Evolutionary conservation across 2,113 vertebrate species (phyloP).

Genomic region (Pelodiscus sinensis): DNA sequence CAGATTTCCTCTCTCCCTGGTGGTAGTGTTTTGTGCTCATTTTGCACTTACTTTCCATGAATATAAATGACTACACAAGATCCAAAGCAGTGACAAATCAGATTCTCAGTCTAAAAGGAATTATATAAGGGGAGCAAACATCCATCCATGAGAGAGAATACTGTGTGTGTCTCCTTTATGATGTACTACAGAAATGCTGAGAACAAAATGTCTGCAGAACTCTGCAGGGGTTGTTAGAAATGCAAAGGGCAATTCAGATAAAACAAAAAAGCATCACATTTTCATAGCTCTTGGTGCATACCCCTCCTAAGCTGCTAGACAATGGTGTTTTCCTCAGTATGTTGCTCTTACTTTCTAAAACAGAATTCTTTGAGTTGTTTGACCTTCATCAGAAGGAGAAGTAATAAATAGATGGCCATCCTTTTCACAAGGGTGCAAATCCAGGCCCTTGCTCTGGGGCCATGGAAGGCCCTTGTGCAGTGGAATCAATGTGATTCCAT

Average conservation of each 20-base stretch:
- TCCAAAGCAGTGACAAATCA: neutral
- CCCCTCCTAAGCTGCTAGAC: neutral
- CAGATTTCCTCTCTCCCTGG: neutral
- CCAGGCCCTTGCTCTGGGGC: constrained; percentile 32
- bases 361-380: neutral
- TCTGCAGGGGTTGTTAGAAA: constrained; percentile 8
- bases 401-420: constrained; percentile 29
- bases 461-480: constrained; percentile 1
- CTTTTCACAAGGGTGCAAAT: constrained; percentile 26
- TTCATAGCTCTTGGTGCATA: neutral
- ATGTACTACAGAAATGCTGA: neutral
- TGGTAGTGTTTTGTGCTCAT: neutral
- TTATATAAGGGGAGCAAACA: constrained; percentile 1
- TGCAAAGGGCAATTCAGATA: neutral
- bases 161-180: neutral
- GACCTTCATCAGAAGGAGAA: constrained; percentile 23
- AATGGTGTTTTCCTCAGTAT: constrained; percentile 8
- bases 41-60: neutral
- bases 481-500: constrained; percentile 1
- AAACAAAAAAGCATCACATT: constrained; percentile 4
- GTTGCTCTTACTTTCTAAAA: neutral
- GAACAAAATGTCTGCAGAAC: constrained; percentile 10
- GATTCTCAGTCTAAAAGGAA: constrained; percentile 1
- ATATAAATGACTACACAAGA: neutral
- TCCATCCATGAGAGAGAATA: neutral